Evolutionary conservation across 64 coral and sea anemone genomes (phyloP).

Genomic region (Montipora sp.): DNA sequence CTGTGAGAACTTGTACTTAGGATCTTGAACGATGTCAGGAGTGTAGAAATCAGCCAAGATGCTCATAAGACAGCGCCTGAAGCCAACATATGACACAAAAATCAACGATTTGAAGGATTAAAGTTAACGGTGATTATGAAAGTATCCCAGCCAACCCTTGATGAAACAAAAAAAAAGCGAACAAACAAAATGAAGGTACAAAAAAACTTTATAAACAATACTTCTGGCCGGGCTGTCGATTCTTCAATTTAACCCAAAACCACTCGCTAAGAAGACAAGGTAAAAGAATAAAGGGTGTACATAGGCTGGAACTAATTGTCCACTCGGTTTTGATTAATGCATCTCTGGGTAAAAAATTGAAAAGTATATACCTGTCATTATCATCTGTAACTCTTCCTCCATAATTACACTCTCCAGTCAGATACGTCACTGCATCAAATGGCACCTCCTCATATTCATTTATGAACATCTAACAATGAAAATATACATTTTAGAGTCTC

Average conservation of each 20-base stretch:
- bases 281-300: too few relatives aligned
- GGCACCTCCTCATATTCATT: slow-evolving; percentile 98
- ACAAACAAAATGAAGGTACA: too few relatives aligned
- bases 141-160: neutral
- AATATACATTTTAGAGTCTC: too few relatives aligned
- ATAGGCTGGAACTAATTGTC: too few relatives aligned
- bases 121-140: neutral
- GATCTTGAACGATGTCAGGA: slow-evolving; percentile 88
- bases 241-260: too few relatives aligned
- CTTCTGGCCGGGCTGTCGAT: too few relatives aligned
- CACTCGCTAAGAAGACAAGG: too few relatives aligned
- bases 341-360: neutral
- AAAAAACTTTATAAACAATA: too few relatives aligned
- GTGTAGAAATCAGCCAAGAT: slow-evolving; percentile 95
- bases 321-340: too few relatives aligned
- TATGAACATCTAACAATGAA: slow-evolving; percentile 87
- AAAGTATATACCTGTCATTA: slow-evolving; percentile 78
- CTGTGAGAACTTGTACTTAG: slow-evolving; percentile 99
- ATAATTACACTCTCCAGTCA: slow-evolving; percentile 98
- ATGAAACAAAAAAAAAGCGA: neutral
- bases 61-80: slow-evolving; percentile 98
- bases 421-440: slow-evolving; percentile 89
- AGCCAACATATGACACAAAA: neutral
- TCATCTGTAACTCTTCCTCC: slow-evolving; percentile 98
- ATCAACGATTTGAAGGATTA: neutral